Conservation (phyloP, 2,113 vertebrate species). For the Kobus ellipsiprymnus region DNA sequence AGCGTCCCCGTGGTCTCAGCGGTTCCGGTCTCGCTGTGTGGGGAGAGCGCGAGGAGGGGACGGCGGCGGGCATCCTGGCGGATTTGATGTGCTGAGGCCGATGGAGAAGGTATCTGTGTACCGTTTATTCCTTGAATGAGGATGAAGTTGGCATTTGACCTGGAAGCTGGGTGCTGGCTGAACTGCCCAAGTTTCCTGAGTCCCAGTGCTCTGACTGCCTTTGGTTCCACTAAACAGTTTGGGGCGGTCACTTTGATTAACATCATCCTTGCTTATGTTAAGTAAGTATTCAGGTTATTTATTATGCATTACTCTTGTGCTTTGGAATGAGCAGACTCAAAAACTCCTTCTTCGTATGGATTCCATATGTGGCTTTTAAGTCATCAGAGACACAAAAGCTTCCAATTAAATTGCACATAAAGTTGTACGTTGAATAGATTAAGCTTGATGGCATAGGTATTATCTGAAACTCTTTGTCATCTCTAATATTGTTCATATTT, state of each 20-base stretch:
- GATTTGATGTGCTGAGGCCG: background rate
- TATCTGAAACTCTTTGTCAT: slow-evolving; percentile 54
- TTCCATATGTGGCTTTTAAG: slow-evolving; percentile 65
- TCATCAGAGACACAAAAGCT: slow-evolving; percentile 34
- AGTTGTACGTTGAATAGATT: slow-evolving; percentile 40
- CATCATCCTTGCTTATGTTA: slow-evolving; percentile 50
- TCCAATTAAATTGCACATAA: slow-evolving; percentile 44
- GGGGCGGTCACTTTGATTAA: slow-evolving; percentile 43
- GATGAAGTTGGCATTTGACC: background rate
- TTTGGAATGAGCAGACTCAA: slow-evolving; percentile 58
- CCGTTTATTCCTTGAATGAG: background rate
- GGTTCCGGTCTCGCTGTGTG: background rate
- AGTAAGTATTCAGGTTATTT: slow-evolving; percentile 58
- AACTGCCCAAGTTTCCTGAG: background rate
- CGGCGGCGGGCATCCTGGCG: background rate
- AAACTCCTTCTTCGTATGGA: slow-evolving; percentile 43
- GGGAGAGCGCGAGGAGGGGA: background rate
- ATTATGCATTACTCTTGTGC: slow-evolving; percentile 50
- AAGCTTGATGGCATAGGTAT: slow-evolving; percentile 29
- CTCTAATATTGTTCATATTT: slow-evolving; percentile 24
- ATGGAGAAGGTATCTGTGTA: background rate
- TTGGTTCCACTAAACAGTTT: slow-evolving; percentile 34
- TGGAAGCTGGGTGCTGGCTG: background rate
- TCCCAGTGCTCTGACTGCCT: background rate
- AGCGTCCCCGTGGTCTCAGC: rapidly evolving